Evolutionary conservation across 2,888 invertebrate species (phyloP).

Genomic region (Lysandra bellargus): DNA sequence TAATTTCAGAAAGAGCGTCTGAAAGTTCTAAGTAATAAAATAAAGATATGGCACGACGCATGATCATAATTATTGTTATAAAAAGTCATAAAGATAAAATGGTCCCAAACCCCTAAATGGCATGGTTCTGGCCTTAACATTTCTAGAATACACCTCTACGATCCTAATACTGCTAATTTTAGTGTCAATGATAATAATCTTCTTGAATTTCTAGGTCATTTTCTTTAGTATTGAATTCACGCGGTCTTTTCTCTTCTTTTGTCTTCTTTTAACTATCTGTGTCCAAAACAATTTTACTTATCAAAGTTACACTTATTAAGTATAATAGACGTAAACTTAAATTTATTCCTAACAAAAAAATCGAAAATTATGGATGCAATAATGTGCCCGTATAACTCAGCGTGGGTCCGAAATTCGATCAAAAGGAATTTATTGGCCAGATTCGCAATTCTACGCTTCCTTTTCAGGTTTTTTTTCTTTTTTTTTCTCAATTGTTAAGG

Average conservation of each 20-base stretch:
- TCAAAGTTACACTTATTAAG: not conserved
- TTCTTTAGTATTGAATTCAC: not conserved
- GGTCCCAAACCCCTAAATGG: too few relatives aligned
- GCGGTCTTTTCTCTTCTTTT: not conserved
- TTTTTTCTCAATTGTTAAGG: constrained; percentile 56
- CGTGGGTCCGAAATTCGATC: constrained; percentile 78
- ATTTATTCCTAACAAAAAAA: constrained; percentile 51
- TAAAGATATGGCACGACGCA: too few relatives aligned
- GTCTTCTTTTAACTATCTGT: not conserved
- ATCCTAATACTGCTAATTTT: too few relatives aligned
- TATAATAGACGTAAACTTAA: constrained; percentile 17
- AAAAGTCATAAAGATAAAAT: too few relatives aligned
- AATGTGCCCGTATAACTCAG: constrained; percentile 79
- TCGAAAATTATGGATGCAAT: constrained; percentile 64
- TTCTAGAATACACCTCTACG: too few relatives aligned
- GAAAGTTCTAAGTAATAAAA: too few relatives aligned
- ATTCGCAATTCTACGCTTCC: constrained; percentile 75
- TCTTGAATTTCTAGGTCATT: not conserved
- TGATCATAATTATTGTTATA: too few relatives aligned
- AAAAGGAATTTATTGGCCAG: constrained; percentile 77
- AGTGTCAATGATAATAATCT: not conserved
- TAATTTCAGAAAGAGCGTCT: too few relatives aligned
- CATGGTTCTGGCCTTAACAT: too few relatives aligned
- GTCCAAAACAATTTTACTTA: not conserved
- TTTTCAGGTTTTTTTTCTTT: constrained; percentile 50